A percentile compares a stretch with the other conserved stretches of the same genome.
Evolutionary conservation across 2,888 invertebrate genomes (phyloP).

Genomic region (Phalangium opilio): DNA sequence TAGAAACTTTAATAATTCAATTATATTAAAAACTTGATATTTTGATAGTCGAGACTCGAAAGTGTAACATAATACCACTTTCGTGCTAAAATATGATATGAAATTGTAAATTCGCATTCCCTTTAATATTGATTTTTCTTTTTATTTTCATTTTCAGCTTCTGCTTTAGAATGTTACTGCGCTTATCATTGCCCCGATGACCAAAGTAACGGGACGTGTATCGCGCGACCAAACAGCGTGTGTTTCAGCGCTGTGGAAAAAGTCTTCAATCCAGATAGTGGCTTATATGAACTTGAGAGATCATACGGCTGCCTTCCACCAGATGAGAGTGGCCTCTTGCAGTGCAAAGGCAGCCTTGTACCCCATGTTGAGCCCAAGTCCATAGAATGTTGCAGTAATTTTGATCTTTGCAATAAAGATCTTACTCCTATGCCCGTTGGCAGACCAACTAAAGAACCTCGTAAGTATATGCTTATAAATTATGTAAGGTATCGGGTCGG

Average conservation of each 20-base stretch:
- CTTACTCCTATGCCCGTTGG: constrained; percentile 40
- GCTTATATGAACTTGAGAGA: constrained; percentile 45
- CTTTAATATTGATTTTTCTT: too few relatives aligned
- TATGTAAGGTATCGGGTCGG: too few relatives aligned
- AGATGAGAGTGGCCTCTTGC: constrained; percentile 64
- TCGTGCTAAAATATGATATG: too few relatives aligned
- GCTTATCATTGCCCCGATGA: constrained; percentile 65
- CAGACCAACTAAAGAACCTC: too few relatives aligned
- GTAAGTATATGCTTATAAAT: too few relatives aligned
- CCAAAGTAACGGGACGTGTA: constrained; percentile 62
- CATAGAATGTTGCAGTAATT: constrained; percentile 67
- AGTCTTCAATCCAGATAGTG: constrained; percentile 48
- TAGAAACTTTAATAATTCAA: too few relatives aligned
- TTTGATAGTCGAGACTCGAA: too few relatives aligned
- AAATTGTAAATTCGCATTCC: too few relatives aligned
- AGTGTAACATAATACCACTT: too few relatives aligned
- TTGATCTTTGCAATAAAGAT: constrained; percentile 62
- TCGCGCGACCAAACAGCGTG: constrained; percentile 55
- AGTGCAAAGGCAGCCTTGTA: constrained; percentile 71
- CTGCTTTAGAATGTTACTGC: constrained; percentile 49
- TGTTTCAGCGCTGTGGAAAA: constrained; percentile 79
- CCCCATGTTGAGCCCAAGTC: constrained; percentile 58
- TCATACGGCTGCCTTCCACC: constrained; percentile 79
- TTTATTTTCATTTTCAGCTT: constrained; percentile 5
- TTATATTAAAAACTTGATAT: too few relatives aligned